Evolutionary conservation across 2,797 vertebrate species (phyloP), one percentile per base, ranked within the genome.

Genomic region (Lindbergichthys nudifrons): DNA sequence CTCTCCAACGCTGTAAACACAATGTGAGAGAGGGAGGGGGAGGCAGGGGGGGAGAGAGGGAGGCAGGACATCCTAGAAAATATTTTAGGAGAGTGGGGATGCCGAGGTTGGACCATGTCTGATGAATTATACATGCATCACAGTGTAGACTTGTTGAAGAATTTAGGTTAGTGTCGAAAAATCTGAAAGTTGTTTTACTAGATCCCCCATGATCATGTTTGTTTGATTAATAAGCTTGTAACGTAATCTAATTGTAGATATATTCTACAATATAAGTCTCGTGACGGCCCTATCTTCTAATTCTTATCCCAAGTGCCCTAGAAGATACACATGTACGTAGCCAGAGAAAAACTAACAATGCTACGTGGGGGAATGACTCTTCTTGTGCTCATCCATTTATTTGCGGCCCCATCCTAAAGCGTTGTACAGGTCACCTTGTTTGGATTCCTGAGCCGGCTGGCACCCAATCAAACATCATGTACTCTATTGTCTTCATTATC

Each of bases 401-500:
- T 15, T 63, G 4, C 18, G 30, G 30, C 54, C 7, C 19, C 15
- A 46, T 47, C 59, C 30, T 43, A 14, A 1, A 42, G 19, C 32
- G 53, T 46, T 3, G 2, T 18, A 54, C 12, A 18, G 65, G 5
- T 57, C 42, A 12, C 19, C 10, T 0, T 59, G 60, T 57, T 45
- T 52, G 60, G 59, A 58, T 62, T 48, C 10, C 0, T 53, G 63
- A 4, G 70, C 53, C 36, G n/a, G 42, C n/a, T 51, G 32, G 56
- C 57, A 47, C 6, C 4, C 32, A 6, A 13, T 81, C 69, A 73
- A 67, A 65, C 65, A 56, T 16, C 47, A 32, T 30, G 23, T 3
- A 39, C 59, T 63, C 71, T 62, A 82, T 89, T 85, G 87, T 88
- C 76, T 65, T 65, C 65, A 57, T 81, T 60, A 43, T 77, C 80